Evolutionary conservation across 2,888 invertebrate species (phyloP).

Genomic region (Macrosiphum euphorbiae): DNA sequence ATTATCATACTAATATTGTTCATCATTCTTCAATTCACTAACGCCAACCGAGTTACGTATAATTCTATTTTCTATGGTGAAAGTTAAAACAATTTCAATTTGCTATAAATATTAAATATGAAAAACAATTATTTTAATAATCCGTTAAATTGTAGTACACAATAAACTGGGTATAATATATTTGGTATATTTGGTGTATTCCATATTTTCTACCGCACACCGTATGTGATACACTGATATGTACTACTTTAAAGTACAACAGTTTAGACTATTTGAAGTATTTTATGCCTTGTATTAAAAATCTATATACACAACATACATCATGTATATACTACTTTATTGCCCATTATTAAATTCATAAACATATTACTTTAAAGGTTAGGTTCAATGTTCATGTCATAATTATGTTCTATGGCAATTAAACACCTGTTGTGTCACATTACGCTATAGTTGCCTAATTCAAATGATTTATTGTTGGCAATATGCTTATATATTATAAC

Average conservation of each 20-base stretch:
- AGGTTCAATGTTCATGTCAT: not conserved
- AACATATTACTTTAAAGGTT: not conserved
- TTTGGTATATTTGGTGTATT: too few relatives aligned
- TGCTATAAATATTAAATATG: not conserved
- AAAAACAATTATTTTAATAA: not conserved
- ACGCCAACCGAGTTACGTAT: not conserved
- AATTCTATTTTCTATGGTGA: not conserved
- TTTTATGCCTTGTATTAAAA: not conserved
- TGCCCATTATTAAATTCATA: not conserved
- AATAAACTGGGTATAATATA: not conserved
- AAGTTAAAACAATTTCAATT: not conserved
- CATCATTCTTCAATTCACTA: not conserved
- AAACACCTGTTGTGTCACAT: not conserved
- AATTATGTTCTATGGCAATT: not conserved
- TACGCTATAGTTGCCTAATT: not conserved
- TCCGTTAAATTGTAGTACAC: not conserved
- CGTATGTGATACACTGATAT: not conserved
- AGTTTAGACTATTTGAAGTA: not conserved
- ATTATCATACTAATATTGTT: not conserved
- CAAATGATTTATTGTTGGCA: not conserved
- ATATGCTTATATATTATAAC: not conserved
- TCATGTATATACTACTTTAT: not conserved
- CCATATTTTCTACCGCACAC: not conserved
- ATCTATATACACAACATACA: not conserved
- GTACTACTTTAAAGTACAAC: not conserved